Evolutionary conservation across 2,888 invertebrate genomes (phyloP).

Genomic region (Druceiella hillmani): DNA sequence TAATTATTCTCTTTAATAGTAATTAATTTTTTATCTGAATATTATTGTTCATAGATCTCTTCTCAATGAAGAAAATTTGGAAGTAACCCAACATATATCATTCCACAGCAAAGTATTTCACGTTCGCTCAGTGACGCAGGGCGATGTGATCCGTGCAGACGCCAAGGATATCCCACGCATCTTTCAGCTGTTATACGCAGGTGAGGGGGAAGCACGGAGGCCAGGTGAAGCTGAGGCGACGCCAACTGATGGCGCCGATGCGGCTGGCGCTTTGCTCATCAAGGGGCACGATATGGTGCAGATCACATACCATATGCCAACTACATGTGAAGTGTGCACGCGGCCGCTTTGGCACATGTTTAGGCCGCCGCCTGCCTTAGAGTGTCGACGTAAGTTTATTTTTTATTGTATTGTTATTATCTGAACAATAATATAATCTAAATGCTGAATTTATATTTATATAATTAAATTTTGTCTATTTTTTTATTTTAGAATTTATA

Average conservation of each 20-base stretch:
- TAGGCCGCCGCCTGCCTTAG: constrained; percentile 94
- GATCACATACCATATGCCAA: constrained; percentile 97
- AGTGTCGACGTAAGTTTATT: constrained; percentile 79
- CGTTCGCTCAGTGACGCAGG: constrained; percentile 96
- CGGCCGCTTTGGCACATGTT: constrained; percentile 98
- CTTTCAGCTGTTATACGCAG: constrained; percentile 94
- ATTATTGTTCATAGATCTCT: too few relatives aligned
- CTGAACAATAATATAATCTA: too few relatives aligned
- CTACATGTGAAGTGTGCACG: constrained; percentile 95
- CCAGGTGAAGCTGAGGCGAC: constrained; percentile 63
- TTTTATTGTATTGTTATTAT: too few relatives aligned
- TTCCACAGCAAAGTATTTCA: constrained; percentile 91
- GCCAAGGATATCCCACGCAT: constrained; percentile 99
- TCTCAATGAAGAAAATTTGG: too few relatives aligned
- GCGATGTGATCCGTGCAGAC: constrained; percentile 98
- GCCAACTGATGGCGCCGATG: constrained; percentile 42
- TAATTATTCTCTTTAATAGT: too few relatives aligned
- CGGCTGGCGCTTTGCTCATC: constrained; percentile 59
- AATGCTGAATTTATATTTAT: too few relatives aligned
- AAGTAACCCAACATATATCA: too few relatives aligned
- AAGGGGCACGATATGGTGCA: constrained; percentile 95
- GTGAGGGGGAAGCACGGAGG: constrained; percentile 88
- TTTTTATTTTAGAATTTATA: too few relatives aligned
- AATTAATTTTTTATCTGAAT: too few relatives aligned
- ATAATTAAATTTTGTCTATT: too few relatives aligned